Percentiles rank a stretch among this genome's conserved stretches.
Evolutionary conservation across 2,113 vertebrate species (phyloP).

Genomic region (Halcyon malimbica): DNA sequence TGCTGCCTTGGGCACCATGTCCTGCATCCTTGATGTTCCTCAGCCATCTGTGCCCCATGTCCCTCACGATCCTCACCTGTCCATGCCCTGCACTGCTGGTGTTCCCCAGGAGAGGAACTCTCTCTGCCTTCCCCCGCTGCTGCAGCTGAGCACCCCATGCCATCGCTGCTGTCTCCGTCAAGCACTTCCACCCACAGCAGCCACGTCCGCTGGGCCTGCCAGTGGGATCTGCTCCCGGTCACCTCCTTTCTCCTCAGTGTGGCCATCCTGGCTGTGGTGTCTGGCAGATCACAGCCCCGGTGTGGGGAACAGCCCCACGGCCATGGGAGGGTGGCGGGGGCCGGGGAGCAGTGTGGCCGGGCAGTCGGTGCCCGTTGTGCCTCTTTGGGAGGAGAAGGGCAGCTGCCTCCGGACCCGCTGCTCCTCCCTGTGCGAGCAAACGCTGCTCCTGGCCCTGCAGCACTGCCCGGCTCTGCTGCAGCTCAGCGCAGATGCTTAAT

Average conservation of each 20-base stretch:
- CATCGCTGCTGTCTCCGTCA: not conserved
- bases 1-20: fast-evolving
- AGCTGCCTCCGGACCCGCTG: fast-evolving
- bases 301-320: not conserved
- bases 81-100: not conserved
- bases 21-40: not conserved
- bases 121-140: fast-evolving
- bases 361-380: not conserved
- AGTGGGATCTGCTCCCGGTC: fast-evolving
- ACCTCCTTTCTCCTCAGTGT: not conserved
- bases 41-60: not conserved
- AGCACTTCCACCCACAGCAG: not conserved
- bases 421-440: no score
- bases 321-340: not conserved
- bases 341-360: fast-evolving
- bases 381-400: not conserved
- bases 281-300: fast-evolving
- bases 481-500: not conserved
- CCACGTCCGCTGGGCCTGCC: fast-evolving
- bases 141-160: fast-evolving
- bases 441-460: not conserved
- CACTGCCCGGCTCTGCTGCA: not conserved
- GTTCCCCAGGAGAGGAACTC: not conserved
- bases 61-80: not conserved
- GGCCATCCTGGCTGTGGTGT: not conserved